Conservation (phyloP, 2,888 invertebrate genomes). For the Aporophyla lueneburgensis region DNA sequence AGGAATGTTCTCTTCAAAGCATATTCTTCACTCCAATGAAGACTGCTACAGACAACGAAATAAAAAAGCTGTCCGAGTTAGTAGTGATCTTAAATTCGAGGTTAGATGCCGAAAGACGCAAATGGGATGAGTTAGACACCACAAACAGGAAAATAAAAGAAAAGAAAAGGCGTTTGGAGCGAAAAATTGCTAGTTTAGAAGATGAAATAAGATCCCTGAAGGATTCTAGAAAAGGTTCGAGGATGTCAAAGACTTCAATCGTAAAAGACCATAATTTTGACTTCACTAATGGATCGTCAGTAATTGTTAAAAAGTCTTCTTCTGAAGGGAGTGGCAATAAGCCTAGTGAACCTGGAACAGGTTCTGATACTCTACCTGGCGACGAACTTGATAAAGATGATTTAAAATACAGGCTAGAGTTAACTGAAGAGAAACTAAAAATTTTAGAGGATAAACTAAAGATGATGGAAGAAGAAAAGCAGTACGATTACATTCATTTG, state of each 20-base stretch:
- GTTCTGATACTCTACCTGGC: slow-evolving; percentile 73
- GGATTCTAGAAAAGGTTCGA: slow-evolving; percentile 79
- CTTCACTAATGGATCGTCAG: slow-evolving; percentile 60
- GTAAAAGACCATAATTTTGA: slow-evolving; percentile 71
- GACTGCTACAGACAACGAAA: slow-evolving; percentile 92
- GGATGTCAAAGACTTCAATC: slow-evolving; percentile 75
- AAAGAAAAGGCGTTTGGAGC: slow-evolving; percentile 83
- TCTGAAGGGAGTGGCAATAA: slow-evolving; percentile 74
- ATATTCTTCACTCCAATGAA: slow-evolving; percentile 89
- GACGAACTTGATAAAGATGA: slow-evolving; percentile 85
- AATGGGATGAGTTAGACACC: slow-evolving; percentile 90
- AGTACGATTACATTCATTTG: slow-evolving; percentile 89
- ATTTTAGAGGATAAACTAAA: slow-evolving; percentile 92
- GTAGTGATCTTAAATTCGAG: slow-evolving; percentile 90
- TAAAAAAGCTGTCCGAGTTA: slow-evolving; percentile 91
- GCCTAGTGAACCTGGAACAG: slow-evolving; percentile 75
- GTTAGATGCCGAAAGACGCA: slow-evolving; percentile 91
- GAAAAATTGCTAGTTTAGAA: slow-evolving; percentile 75
- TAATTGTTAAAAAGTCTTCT: slow-evolving; percentile 77
- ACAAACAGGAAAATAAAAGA: slow-evolving; percentile 90
- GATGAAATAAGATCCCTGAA: slow-evolving; percentile 76
- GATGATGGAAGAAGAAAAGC: slow-evolving; percentile 92
- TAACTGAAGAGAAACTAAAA: slow-evolving; percentile 92
- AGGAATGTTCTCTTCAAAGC: slow-evolving; percentile 87
- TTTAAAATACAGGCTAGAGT: slow-evolving; percentile 88